Conservation (phyloP, 2,113 vertebrate genomes). For the Myanophis thanlyinensis region DNA sequence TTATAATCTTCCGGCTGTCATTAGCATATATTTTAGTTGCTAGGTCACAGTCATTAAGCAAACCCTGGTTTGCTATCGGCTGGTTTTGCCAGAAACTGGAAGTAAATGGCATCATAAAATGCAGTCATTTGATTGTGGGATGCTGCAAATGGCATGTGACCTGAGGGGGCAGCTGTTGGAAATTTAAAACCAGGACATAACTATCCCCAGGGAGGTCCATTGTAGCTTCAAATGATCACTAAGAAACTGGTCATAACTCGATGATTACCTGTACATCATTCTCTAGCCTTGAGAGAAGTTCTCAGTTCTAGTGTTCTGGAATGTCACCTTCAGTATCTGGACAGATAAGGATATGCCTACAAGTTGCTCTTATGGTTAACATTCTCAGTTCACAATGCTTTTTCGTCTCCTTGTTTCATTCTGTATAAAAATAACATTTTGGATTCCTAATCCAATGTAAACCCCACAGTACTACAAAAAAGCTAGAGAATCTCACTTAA, state of each 20-base stretch:
- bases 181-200: not conserved
- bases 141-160: not conserved
- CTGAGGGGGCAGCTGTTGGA: not conserved
- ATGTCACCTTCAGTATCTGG: not conserved
- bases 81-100: not conserved
- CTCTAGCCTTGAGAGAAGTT: not conserved
- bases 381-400: not conserved
- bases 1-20: not conserved
- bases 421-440: not conserved
- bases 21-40: not conserved
- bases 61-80: not conserved
- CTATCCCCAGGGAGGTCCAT: not conserved
- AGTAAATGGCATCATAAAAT: not conserved
- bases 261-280: not conserved
- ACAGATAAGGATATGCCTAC: not conserved
- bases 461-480: not conserved
- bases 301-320: not conserved
- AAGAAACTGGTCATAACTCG: not conserved
- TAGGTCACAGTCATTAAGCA: not conserved
- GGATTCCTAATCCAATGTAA: not conserved
- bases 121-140: not conserved
- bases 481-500: not conserved
- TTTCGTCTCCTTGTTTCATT: not conserved
- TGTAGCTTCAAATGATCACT: not conserved
- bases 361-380: not conserved